Evolutionary conservation across 2,113 vertebrate genomes (phyloP).

Genomic region (Nothoprocta perdicaria): DNA sequence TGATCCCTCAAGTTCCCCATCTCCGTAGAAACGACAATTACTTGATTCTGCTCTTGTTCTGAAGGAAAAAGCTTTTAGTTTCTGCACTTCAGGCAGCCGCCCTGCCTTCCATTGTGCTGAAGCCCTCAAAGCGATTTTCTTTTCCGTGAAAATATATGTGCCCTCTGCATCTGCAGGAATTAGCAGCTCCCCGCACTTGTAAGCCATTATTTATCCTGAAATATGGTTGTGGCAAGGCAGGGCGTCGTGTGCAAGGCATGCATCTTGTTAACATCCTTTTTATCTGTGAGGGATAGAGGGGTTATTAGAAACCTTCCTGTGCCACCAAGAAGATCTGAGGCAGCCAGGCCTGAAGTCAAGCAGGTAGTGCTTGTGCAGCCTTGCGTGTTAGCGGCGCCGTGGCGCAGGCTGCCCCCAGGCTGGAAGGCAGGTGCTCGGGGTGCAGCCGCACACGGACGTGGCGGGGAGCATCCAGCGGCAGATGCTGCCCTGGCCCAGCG

Average conservation of each 20-base stretch:
- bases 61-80: conserved; percentile 78
- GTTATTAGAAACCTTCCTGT: not conserved
- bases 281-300: not conserved
- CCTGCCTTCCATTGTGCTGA: conserved; percentile 63
- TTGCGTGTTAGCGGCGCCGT: not conserved
- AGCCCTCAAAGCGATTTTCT: conserved; percentile 47
- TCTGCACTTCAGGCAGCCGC: conserved; percentile 62
- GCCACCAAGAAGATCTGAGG: not conserved
- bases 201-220: not conserved
- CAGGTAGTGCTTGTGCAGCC: not conserved
- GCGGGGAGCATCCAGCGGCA: not conserved
- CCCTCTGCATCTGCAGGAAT: conserved; percentile 42
- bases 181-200: not conserved
- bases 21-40: conserved; percentile 80
- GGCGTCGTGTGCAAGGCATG: conserved; percentile 8
- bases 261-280: not conserved
- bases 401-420: not conserved
- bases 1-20: conserved; percentile 76
- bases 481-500: not conserved
- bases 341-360: not conserved
- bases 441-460: no score
- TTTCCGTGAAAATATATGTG: conserved; percentile 44
- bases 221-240: not conserved
- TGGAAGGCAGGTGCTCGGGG: not conserved
- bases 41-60: conserved; percentile 72